phyloP scores from a whole-genome alignment of 2,797 vertebrate genomes.

The Phoeniculus purpureus region DNA sequence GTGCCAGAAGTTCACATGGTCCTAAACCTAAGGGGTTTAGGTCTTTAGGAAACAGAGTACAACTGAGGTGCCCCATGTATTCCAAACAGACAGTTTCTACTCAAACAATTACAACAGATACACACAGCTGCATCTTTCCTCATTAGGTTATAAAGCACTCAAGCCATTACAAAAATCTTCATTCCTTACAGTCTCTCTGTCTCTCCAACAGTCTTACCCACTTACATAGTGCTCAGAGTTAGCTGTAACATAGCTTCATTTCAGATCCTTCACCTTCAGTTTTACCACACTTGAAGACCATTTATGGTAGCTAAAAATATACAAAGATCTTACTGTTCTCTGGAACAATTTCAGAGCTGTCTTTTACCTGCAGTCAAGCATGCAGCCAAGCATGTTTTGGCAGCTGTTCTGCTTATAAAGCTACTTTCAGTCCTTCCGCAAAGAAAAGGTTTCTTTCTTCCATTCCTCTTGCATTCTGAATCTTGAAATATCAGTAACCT shows the following conservation, averaged over 20 bases:
- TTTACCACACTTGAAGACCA: not conserved
- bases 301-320: slow-evolving; percentile 1
- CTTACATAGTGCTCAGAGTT: not conserved
- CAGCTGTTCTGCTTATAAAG: slow-evolving; percentile 23
- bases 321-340: not conserved
- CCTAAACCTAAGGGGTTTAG: not conserved
- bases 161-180: not conserved
- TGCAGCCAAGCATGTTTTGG: not conserved
- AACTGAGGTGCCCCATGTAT: not conserved
- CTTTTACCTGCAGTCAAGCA: slow-evolving; percentile 36
- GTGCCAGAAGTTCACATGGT: not conserved
- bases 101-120: not conserved
- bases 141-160: not conserved
- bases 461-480: not conserved
- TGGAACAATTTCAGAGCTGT: not conserved
- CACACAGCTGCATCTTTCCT: not conserved
- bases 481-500: not conserved
- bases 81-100: not conserved
- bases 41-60: not conserved
- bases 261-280: not conserved
- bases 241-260: not conserved
- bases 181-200: not conserved
- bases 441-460: not conserved
- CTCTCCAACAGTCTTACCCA: not conserved
- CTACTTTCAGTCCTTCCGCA: not conserved